phyloP scores from a whole-genome alignment of 2,797 vertebrate genomes.

The Lophotriccus pileatus region DNA sequence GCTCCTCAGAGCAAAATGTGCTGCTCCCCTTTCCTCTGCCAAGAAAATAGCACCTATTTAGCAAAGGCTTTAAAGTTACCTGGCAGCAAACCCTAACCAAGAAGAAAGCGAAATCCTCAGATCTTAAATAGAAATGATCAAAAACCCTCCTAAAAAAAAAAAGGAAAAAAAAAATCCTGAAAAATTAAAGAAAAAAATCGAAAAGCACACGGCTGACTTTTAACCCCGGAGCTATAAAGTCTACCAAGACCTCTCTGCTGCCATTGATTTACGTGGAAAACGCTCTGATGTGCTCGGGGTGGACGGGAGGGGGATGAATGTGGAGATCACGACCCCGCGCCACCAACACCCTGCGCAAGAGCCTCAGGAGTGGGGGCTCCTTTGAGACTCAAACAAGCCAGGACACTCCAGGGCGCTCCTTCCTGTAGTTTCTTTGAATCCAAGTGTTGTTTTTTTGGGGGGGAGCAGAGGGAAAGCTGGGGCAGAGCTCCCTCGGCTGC shows the following conservation, averaged over 20 bases:
- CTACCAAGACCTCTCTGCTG: not conserved
- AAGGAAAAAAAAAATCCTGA: not conserved
- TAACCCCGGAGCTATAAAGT: not conserved
- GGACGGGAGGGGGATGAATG: not conserved
- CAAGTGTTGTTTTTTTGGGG: not conserved
- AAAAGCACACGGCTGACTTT: not conserved
- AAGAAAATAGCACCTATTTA: not conserved
- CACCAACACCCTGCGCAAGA: not conserved
- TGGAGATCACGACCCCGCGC: not conserved
- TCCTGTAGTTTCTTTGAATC: not conserved
- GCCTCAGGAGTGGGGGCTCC: not conserved
- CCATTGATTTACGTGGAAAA: not conserved
- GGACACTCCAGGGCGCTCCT: not conserved
- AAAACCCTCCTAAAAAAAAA: not conserved
- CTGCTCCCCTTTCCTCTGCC: not conserved
- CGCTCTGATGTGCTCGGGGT: fast-evolving
- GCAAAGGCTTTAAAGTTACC: not conserved
- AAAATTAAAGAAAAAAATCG: not conserved
- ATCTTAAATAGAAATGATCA: constrained; percentile 5
- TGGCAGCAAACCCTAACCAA: not conserved
- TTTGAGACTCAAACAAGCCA: not conserved
- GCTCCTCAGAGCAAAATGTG: not conserved
- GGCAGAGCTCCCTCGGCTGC: not conserved
- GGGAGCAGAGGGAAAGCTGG: not conserved
- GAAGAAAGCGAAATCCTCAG: not conserved